Conservation (phyloP, 2,113 vertebrate species). For the Pseudolaguvia tuberculata region DNA sequence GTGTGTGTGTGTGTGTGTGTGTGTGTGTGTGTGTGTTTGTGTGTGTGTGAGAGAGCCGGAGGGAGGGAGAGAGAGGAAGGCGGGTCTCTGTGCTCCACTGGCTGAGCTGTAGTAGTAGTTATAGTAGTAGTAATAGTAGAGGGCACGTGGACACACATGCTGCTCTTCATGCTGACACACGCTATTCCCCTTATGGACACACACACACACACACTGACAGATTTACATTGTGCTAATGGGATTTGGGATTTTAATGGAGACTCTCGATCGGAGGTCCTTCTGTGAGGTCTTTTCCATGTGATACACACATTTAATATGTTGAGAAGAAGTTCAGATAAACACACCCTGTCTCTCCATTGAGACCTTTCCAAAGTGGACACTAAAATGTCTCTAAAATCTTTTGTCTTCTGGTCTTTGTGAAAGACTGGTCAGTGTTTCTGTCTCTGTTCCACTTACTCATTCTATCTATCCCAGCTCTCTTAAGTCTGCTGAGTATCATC, state of each 20-base stretch:
- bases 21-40: not conserved
- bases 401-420: not conserved
- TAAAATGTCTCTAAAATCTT: not conserved
- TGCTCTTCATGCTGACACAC: slow-evolving; percentile 11
- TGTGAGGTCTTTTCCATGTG: too few species aligned
- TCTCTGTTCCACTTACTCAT: not conserved
- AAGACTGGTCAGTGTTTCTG: not conserved
- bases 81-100: slow-evolving; percentile 23
- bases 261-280: not conserved
- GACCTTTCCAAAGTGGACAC: too few species aligned
- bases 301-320: not conserved
- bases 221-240: slow-evolving; percentile 22
- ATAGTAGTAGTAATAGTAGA: slow-evolving; percentile 41
- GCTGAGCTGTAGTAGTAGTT: slow-evolving; percentile 40
- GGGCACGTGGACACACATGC: slow-evolving; percentile 48
- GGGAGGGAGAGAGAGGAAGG: not conserved
- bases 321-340: not conserved
- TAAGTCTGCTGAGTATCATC: slow-evolving; percentile 23
- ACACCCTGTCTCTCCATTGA: too few species aligned
- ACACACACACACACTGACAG: not conserved
- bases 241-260: slow-evolving; percentile 7
- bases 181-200: slow-evolving; percentile 12
- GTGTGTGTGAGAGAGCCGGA: not conserved
- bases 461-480: not conserved
- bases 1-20: too few species aligned